A percentile compares a stretch with the other conserved stretches of the same genome.
These are phyloP conservation scores for Spialia ferax DNA, from an alignment of 2,888 invertebrate species.

Conservation along the genomic window DNA sequence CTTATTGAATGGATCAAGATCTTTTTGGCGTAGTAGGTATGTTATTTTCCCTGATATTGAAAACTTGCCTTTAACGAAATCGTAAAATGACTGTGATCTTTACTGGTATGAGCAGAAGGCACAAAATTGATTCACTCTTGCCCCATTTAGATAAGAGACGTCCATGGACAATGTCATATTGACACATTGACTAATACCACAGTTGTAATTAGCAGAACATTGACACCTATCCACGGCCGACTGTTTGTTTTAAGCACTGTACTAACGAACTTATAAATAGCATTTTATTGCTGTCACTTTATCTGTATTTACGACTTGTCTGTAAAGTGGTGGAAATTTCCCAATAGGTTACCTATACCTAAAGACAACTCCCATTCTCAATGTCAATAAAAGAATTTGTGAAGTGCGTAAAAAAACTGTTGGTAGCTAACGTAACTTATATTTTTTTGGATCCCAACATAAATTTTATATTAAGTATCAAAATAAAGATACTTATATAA, in stretches of 20 bases:
- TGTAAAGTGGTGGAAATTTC: not conserved
- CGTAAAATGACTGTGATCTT: not conserved
- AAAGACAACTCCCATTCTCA: no score
- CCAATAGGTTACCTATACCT: no score
- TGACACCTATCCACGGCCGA: slow-evolving; percentile 19
- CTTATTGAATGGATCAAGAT: not conserved
- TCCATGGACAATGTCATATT: slow-evolving; percentile 27
- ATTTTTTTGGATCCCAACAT: no score
- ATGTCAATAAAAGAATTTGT: not conserved
- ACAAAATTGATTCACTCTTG: not conserved
- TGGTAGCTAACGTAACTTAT: no score
- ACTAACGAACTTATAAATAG: slow-evolving; percentile 22
- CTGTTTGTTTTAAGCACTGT: slow-evolving; percentile 15
- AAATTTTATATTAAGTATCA: no score
- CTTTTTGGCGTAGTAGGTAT: not conserved
- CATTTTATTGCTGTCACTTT: slow-evolving; percentile 15
- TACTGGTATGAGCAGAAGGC: not conserved
- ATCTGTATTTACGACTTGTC: not conserved
- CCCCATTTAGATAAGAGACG: not conserved
- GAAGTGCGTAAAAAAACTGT: not conserved
- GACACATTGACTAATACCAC: slow-evolving; percentile 32
- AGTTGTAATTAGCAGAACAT: slow-evolving; percentile 34
- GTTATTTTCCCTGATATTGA: not conserved
- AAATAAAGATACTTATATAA: no score
- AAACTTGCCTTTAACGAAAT: not conserved